A percentile compares a stretch with the other conserved stretches of the same genome.
These are phyloP conservation scores for Parnassius orleans DNA, from an alignment of 2,888 invertebrate species.

Conservation along the genomic window DNA sequence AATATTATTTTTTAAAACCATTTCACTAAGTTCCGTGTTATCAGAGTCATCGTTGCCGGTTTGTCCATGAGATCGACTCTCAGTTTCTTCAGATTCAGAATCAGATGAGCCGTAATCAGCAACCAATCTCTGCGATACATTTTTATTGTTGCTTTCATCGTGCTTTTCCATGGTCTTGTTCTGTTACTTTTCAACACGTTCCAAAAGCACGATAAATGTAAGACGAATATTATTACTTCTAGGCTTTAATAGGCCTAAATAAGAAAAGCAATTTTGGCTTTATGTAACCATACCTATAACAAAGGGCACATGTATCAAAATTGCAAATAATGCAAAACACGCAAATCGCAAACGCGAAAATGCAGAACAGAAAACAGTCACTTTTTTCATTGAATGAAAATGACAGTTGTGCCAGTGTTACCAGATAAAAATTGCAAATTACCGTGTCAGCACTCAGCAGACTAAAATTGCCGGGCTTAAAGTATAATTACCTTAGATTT, in stretches of 20 bases:
- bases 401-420: slow-evolving; percentile 11
- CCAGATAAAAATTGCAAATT: too few species aligned
- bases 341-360: slow-evolving; percentile 31
- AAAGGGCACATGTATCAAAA: slow-evolving; percentile 25
- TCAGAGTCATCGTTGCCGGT: slow-evolving; percentile 64
- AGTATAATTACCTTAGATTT: too few species aligned
- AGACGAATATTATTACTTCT: slow-evolving; percentile 1
- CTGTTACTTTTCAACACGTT: slow-evolving; percentile 16
- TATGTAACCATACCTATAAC: slow-evolving; percentile 25
- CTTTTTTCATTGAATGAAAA: slow-evolving; percentile 11
- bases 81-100: slow-evolving; percentile 69
- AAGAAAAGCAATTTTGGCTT: slow-evolving; percentile 5
- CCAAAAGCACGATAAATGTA: slow-evolving; percentile 2
- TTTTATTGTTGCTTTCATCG: slow-evolving; percentile 69
- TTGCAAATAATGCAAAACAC: slow-evolving; percentile 31
- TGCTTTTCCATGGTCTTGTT: slow-evolving; percentile 67
- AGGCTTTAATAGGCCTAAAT: slow-evolving; percentile 8
- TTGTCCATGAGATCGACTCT: slow-evolving; percentile 52
- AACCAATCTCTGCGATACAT: slow-evolving; percentile 71
- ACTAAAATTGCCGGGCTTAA: too few species aligned
- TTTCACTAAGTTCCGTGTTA: slow-evolving; percentile 66
- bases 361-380: slow-evolving; percentile 34
- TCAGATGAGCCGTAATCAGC: slow-evolving; percentile 72
- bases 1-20: slow-evolving; percentile 76
- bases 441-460: too few species aligned